Evolutionary conservation across 2,888 invertebrate genomes (phyloP), one percentile per base, ranked within the genome.

Genomic region (Bhutanitis thaidina): DNA sequence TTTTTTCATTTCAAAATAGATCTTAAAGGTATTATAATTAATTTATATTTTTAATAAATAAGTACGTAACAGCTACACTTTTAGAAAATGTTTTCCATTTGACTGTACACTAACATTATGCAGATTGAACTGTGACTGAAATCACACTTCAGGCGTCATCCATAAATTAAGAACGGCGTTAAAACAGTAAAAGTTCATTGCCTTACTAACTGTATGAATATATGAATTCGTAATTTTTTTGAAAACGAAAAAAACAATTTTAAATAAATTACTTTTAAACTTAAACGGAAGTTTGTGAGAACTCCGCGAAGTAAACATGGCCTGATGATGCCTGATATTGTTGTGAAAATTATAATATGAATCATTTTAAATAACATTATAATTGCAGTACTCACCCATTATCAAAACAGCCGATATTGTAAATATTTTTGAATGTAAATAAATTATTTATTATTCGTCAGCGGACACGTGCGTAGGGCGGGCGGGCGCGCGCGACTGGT

Each of bases 391-490:
- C 74, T 67, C 58, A 76, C 76, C 73, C 74, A 75, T 77, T 30
- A 35, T 43, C 36, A 39, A 38, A 49, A 27, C 40, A 16, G 35
- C 39, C 13, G 32, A 30, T 10, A 30, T 36, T 34, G 32, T 36
- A 15, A 43, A 2, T 20, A 30, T 43, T 27, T 43, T 16, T 39
- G 9, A n/a, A 7, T 5, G 20, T 48, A 38, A 47, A 50, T 40
- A 36, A 49, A 40, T 59, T 56, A 41, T 44, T 52, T 54, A 16
- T 56, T 49, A 44, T 47, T 35, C 53, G 52, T 53, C 36, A 47
- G 51, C 39, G 48, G 63, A 76, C 78, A 72, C 76, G 80, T 77
- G 79, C 67, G 65, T 66, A 60, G 77, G 83, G 83, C 82, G 87
- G 84, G 84, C 80, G 73, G 45, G 20, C 45, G 51, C 40, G 45